Evolutionary conservation across 2,797 vertebrate species (phyloP), one percentile per base, ranked within the genome.

Genomic region (Sebastes steindachneri): DNA sequence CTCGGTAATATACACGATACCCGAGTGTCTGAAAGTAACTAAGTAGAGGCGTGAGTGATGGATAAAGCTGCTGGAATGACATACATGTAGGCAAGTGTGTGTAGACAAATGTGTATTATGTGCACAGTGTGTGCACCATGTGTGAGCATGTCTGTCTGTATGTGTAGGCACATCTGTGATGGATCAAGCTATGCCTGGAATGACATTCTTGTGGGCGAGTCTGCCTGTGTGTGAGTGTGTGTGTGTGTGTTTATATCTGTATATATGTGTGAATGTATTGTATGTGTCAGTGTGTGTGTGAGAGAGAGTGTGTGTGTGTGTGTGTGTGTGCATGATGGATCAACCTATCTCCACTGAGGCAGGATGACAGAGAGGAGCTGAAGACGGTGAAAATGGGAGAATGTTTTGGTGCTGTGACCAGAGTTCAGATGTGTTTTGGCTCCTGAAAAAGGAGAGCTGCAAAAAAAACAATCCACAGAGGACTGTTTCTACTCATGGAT

Each of bases 151-250:
- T 84, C 68, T 79, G 80, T 86, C 77, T 79, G 23, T 79, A 41
- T 67, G 81, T 75, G 86, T 77, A 77, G 87, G 76, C 25, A 84
- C 80, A 84, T 84, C 85, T 90, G 89, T 88, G 89, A 93, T 90
- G 91, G 85, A 92, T 91, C 89, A 92, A 92, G 83, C 81, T 83
- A 86, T 92, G 82, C 86, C 84, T 85, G 83, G 89, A 90, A 93
- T 90, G 88, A 90, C 91, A 88, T 91, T 85, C 77, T 74, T 77
- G 83, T 91, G 88, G 87, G 86, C 12, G 75, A 91, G 85, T 76
- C 59, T 62, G 75, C 11, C 14, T 29, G 9, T 26, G 26, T 69
- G 70, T 74, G 55, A 79, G 70, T 69, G 67, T 77, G 69, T 77
- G 31, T 33, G 31, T 35, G 9, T 79, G 11, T 79, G 41, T 60